Base-by-base conservation (phyloP, 2,888 invertebrate species). In the Acrobasis repandana region DNA sequence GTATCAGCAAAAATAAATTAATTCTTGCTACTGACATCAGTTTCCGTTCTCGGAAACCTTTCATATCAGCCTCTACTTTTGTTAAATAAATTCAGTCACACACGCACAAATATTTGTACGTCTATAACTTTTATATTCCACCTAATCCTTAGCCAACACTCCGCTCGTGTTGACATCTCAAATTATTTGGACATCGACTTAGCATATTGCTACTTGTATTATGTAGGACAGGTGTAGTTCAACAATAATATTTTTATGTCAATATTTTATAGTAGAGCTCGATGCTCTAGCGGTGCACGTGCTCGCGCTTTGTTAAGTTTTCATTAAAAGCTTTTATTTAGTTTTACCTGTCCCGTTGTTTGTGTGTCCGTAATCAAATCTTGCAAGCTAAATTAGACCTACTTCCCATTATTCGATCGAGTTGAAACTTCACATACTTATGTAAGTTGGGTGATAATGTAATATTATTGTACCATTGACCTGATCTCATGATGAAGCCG, bases 221-320 rank as follows among this genome's bases (percentile, higher is more conserved):
- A 70, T 70, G 68, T 69, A 52, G 75, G 63, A 73, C 71, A 65
- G 69, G 66, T 74, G 72, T 68, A 74, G 72, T 67, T 67, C 56
- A 62, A 56, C 56, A 63, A 65, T 64, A 77, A 79, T 78, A 75
- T 81, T 81, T 76, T 57, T 67, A 73, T 74, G 77, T 75, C 18
- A 56, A 20, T 56, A 18, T 43, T 38, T 56, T 56, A 18, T 6
- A 28, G 28, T 5, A 28, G 28, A 28, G 28, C 28, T 28, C 28
- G 28, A 20, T 28, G 6, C 6, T 8, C 28, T 28, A 28, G 28
- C 28, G 28, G 28, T 28, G 28, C 4, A 5, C 28, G 0, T 0
- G 28, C 28, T 28, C 8, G 28, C 6, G 2, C 8, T 28, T 28
- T 28, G 2, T n/a, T n/a, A n/a, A n/a, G n/a, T n/a, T n/a, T n/a